Evolutionary conservation across 2,113 vertebrate species (phyloP), one percentile per base, ranked within the genome.

Genomic region (Abramis brama): DNA sequence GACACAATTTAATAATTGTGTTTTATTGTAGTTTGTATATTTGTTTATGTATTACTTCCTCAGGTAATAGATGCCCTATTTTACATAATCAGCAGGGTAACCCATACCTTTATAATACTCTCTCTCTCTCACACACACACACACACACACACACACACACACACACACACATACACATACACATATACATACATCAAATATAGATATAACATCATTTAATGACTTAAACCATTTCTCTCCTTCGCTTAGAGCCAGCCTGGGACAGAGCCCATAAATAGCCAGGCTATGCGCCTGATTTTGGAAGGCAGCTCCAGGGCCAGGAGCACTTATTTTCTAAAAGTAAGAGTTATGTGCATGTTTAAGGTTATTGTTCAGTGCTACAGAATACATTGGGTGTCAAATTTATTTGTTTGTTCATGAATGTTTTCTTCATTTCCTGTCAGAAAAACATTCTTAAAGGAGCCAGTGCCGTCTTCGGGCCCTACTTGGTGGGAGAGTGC

Each of bases 271-370:
- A 76, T 76, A 10, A 76, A 76, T 47, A 76, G 74, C 19, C 74
- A 76, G 43, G 43, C 43, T 47, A 76, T 39, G 74, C 6, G 36
- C 43, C 43, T 76, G 74, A 76, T 76, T 27, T 47, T 36, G 43
- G 30, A 76, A 7, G 74, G 74, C 74, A 76, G 43, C 74, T 76
- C 74, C 45, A 76, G 74, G 33, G 74, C 74, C 74, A 76, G 74
- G 45, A 76, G 74, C 10, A 76, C 74, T 47, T 50, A 39, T 47
- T 76, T 76, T 11, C 23, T 76, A 76, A 76, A 76, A 76, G 33
- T 76, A 76, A 36, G 74, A 76, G 36, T 76, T 76, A 76, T 60
- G 11, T 64, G 12, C 10, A 27, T 64, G 62, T 64, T 64, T 64
- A 15, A 64, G n/a, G 11, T 64, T 64, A 64, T 64, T 64, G 62